These are phyloP conservation scores for Spongia lamella DNA, from an alignment of 37 sponge, comb jelly and placozoan genomes.

Conservation along the genomic window DNA sequence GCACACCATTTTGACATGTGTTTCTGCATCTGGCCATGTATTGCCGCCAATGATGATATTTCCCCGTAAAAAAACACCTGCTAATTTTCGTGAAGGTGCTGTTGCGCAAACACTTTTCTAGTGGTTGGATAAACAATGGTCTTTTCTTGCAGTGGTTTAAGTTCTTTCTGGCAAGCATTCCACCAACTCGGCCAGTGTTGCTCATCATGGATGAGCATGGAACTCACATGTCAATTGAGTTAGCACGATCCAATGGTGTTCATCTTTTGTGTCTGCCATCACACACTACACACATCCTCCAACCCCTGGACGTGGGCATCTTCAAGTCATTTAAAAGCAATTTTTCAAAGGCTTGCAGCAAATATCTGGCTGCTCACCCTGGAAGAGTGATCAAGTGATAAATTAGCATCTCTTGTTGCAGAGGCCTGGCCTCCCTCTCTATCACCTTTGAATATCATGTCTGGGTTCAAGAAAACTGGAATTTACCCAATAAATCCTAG, in stretches of 20 bases:
- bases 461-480: conserved; percentile 34
- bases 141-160: conserved; percentile 32
- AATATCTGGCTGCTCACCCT: conserved; percentile 29
- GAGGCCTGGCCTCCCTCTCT: conserved; percentile 35
- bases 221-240: conserved; percentile 47
- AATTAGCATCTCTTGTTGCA: conserved; percentile 31
- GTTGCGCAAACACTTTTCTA: conserved; percentile 29
- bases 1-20: conserved; percentile 50
- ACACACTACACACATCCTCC: conserved; percentile 53
- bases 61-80: conserved; percentile 27
- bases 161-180: conserved; percentile 30
- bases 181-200: conserved; percentile 30
- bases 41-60: conserved; percentile 55
- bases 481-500: conserved; percentile 44
- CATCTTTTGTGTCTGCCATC: conserved; percentile 48
- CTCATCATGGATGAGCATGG: conserved; percentile 51
- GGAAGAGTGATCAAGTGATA: conserved; percentile 38
- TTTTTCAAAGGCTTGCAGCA: conserved; percentile 44
- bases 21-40: conserved; percentile 50
- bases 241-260: conserved; percentile 47
- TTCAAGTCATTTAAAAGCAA: conserved; percentile 40
- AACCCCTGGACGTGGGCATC: conserved; percentile 49
- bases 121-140: conserved; percentile 40
- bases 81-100: conserved; percentile 24
- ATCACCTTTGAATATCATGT: conserved; percentile 27